Percentiles rank a stretch among this genome's conserved stretches.
phyloP scores from a whole-genome alignment of 2,888 invertebrate genomes.

The Busseola fusca region DNA sequence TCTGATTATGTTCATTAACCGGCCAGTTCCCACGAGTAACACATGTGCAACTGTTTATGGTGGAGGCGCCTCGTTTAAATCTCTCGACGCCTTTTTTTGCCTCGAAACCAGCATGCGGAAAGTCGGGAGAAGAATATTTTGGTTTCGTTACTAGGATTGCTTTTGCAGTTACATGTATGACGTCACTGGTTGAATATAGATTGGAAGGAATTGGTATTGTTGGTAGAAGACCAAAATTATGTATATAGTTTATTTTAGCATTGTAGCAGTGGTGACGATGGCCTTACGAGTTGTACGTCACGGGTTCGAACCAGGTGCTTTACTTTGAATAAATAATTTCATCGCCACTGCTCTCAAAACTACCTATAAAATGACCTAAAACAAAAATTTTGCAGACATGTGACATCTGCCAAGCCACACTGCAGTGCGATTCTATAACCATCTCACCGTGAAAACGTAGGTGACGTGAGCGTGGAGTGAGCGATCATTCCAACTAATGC shows the following conservation, averaged over 20 bases:
- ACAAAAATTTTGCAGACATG: too few relatives aligned
- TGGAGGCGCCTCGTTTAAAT: conserved; percentile 73
- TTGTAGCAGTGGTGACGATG: not conserved
- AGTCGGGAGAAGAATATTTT: conserved; percentile 65
- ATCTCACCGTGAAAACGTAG: too few relatives aligned
- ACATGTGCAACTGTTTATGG: conserved; percentile 82
- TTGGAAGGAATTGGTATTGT: not conserved
- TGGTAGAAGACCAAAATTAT: not conserved
- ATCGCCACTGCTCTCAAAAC: not conserved
- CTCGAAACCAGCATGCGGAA: conserved; percentile 59
- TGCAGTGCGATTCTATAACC: too few relatives aligned
- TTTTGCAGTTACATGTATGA: conserved; percentile 20
- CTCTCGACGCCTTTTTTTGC: conserved; percentile 76
- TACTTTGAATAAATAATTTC: not conserved
- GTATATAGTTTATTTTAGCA: not conserved
- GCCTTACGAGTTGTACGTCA: not conserved
- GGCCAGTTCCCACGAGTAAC: conserved; percentile 79
- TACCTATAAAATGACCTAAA: too few relatives aligned
- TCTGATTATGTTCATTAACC: conserved; percentile 80
- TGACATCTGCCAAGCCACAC: too few relatives aligned
- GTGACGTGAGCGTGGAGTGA: too few relatives aligned
- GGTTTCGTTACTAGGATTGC: conserved; percentile 30
- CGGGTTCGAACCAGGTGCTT: not conserved
- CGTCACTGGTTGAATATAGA: conserved; percentile 7
- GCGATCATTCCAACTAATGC: too few relatives aligned